Evolutionary conservation across 2,888 invertebrate species (phyloP), one percentile per base, ranked within the genome.

Genomic region (Coremacera marginata): DNA sequence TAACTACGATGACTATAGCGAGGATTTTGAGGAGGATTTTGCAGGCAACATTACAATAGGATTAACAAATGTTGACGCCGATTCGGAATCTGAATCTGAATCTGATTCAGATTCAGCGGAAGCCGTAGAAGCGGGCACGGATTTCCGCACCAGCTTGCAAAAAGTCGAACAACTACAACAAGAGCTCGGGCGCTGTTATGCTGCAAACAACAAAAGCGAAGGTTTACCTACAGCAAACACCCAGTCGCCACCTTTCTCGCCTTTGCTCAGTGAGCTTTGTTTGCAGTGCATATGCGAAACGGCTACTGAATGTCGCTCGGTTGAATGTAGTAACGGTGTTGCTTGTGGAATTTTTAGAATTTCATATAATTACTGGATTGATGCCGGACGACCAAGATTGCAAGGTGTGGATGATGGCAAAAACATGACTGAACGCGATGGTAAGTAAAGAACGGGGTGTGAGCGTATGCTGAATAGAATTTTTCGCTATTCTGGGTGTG

Each of bases 341-440:
- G 75, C 80, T 0, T 87, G 86, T 52, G 85, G 86, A 37, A 77
- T 84, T 75, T 88, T 84, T 81, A 81, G 85, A 67, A 87, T 88
- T 78, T 86, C 82, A 9, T 76, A 52, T 31, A 44, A 60, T 0
- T 88, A 87, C 79, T 88, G 88, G 88, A 70, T 80, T 68, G 87
- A 87, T 81, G 84, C 85, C 34, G 83, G 83, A 11, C 79, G 75
- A 68, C 82, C 80, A 2, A 80, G 75, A 57, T 27, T 82, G 70
- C 74, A 78, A 9, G 37, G 75, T 51, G 37, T 14, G 34, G 25
- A 16, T 37, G 8, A 57, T 31, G 49, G 65, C 0, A 25, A 34
- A 9, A 27, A 60, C 11, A 51, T 60, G 22, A 52, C 57, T 1
- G 60, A 71, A 16, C 37, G 25, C 22, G 60, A 34, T 37, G 44